phyloP scores from a whole-genome alignment of 2,797 vertebrate genomes.

The Discoglossus pictus region DNA sequence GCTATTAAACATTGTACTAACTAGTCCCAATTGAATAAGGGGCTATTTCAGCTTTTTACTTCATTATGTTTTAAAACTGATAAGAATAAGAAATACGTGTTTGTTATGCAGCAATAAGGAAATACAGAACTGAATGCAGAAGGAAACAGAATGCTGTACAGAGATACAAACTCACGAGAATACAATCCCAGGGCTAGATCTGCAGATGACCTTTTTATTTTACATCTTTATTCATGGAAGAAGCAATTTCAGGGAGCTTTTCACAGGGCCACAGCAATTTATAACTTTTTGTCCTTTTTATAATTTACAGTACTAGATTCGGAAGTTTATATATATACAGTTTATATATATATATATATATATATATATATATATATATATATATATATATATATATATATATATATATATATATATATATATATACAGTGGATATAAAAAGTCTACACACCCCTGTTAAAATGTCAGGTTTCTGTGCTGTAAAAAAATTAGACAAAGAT shows the following conservation, averaged over 20 bases:
- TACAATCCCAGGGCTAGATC: slow-evolving; percentile 23
- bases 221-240: slow-evolving; percentile 24
- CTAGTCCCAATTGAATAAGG: slow-evolving; percentile 37
- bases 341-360: too few relatives aligned
- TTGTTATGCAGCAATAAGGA: slow-evolving; percentile 23
- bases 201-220: slow-evolving; percentile 49
- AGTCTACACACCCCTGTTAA: too few relatives aligned
- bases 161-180: slow-evolving; percentile 14
- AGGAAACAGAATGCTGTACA: slow-evolving; percentile 23
- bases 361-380: too few relatives aligned
- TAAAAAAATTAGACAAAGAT: too few relatives aligned
- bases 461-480: too few relatives aligned
- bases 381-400: too few relatives aligned
- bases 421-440: too few relatives aligned
- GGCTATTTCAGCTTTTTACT: slow-evolving; percentile 49
- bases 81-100: slow-evolving; percentile 24
- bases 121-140: slow-evolving; percentile 20
- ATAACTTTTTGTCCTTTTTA: too few relatives aligned
- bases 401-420: too few relatives aligned
- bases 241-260: slow-evolving; percentile 24
- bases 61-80: slow-evolving; percentile 27
- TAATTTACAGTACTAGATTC: too few relatives aligned
- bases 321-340: too few relatives aligned
- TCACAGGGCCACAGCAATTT: too few relatives aligned
- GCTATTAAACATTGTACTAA: slow-evolving; percentile 36